Evolutionary conservation across 2,797 vertebrate genomes (phyloP), one percentile per base, ranked within the genome.

Genomic region (Eulemur mongoz): DNA sequence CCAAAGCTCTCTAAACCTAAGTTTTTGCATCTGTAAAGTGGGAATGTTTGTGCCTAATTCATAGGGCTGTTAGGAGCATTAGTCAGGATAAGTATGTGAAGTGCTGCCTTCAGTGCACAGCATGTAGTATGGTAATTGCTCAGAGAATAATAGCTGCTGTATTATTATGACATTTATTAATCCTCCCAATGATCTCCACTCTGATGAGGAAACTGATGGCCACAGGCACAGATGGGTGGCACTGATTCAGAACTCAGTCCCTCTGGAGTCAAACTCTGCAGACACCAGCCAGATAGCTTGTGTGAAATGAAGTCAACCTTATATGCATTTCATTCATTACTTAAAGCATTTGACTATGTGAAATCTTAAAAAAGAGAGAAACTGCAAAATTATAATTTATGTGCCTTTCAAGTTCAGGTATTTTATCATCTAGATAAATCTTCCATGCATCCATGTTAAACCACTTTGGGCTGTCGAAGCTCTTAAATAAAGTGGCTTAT

Each of bases 351-450:
- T 97, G 97, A 91, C 96, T 93, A 0, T 89, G 90, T 1, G 63
- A 87, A 87, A 91, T 72, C 48, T 80, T 92, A 97, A 95, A 61
- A 61, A 94, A 87, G 61, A 87, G 93, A 98, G 96, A 48, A 91
- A 76, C 50, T 0, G 1, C 80, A 84, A 97, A 97, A 93, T 95
- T 30, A 92, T 97, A 95, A 96, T 97, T 97, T 97, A 95, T 97
- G 87, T 98, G 95, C 63, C 91, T 98, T 97, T 97, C 95, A 94
- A 93, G n/a, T 93, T 79, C 83, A 97, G 69, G 27, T 95, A 86
- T 97, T 98, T 98, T 97, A 96, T 97, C 97, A 98, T 97, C 86
- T n/a, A 96, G 91, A 72, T 97, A 98, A 97, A 97, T 82, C 88
- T 97, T 97, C 83, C 38, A 82, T 92, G 79, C 86, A 94, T 96